These are phyloP conservation scores for Pantherophis vulpinus DNA, from an alignment of 2,797 vertebrate genomes.

Conservation along the genomic window DNA sequence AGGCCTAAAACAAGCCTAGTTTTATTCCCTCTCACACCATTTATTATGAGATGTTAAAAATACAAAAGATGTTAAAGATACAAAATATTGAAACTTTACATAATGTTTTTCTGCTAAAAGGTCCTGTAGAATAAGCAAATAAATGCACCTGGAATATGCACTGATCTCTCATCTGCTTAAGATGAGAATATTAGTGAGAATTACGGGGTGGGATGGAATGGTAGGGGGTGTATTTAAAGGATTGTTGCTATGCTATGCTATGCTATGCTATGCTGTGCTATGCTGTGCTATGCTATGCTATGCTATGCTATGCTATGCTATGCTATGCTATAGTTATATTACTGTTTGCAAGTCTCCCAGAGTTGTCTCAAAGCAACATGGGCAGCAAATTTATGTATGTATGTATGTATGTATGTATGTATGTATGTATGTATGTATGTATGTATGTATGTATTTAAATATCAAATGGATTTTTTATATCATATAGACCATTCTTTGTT, in stretches of 20 bases:
- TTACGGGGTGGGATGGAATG: conserved; percentile 13
- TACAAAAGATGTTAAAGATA: not conserved
- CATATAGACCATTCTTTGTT: not conserved
- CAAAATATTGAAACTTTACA: not conserved
- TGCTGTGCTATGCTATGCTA: too few species aligned
- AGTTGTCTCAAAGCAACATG: not conserved
- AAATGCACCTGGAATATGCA: conserved; percentile 38
- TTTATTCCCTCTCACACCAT: not conserved
- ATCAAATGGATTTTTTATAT: not conserved
- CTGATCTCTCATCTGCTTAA: conserved; percentile 54
- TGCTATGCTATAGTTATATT: not conserved
- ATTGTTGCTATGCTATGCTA: conserved; percentile 8
- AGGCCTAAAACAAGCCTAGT: not conserved
- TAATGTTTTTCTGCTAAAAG: not conserved
- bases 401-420: too few species aligned
- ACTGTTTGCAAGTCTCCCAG: not conserved
- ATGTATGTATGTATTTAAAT: too few species aligned
- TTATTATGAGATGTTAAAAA: not conserved
- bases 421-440: too few species aligned
- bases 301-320: too few species aligned
- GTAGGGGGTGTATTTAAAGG: conserved; percentile 35
- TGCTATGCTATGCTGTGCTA: not conserved
- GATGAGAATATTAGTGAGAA: conserved; percentile 55
- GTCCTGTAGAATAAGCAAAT: conserved; percentile 42
- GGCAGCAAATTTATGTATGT: not conserved